A percentile compares a stretch with the other conserved stretches of the same genome.
These are phyloP conservation scores for Pachydiplax longipennis DNA, from an alignment of 2,888 invertebrate genomes.

Conservation along the genomic window DNA sequence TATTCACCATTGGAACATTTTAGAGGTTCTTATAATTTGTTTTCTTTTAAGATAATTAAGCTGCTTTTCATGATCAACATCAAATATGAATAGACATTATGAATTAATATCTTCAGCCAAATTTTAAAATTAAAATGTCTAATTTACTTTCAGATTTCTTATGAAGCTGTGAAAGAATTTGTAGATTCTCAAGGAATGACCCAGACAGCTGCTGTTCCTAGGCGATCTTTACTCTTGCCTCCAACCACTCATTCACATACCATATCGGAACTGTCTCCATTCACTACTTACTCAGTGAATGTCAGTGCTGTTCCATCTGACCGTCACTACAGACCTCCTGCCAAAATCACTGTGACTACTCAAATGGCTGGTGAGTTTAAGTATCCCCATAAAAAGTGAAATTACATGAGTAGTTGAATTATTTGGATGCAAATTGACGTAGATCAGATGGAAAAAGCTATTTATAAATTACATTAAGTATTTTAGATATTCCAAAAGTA, in stretches of 20 bases:
- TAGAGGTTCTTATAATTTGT: background rate
- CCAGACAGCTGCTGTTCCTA: slow-evolving; percentile 82
- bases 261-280: slow-evolving; percentile 88
- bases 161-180: slow-evolving; percentile 91
- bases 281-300: slow-evolving; percentile 93
- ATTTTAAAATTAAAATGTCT: background rate
- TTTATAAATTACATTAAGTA: too few relatives aligned
- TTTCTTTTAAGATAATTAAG: too few relatives aligned
- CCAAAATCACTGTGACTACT: slow-evolving; percentile 91
- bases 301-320: slow-evolving; percentile 89
- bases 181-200: slow-evolving; percentile 93
- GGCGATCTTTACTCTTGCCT: slow-evolving; percentile 75
- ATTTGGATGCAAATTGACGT: too few relatives aligned
- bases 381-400: too few relatives aligned
- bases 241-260: slow-evolving; percentile 76
- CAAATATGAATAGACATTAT: background rate
- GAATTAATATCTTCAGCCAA: background rate
- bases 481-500: too few relatives aligned
- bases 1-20: too few relatives aligned
- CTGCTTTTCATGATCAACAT: too few relatives aligned
- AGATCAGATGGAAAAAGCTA: too few relatives aligned
- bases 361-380: slow-evolving; percentile 78
- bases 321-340: slow-evolving; percentile 83
- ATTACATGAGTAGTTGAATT: too few relatives aligned
- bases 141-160: slow-evolving; percentile 69